phyloP scores from a whole-genome alignment of 2,797 vertebrate genomes.

The Protosalanx chinensis region DNA sequence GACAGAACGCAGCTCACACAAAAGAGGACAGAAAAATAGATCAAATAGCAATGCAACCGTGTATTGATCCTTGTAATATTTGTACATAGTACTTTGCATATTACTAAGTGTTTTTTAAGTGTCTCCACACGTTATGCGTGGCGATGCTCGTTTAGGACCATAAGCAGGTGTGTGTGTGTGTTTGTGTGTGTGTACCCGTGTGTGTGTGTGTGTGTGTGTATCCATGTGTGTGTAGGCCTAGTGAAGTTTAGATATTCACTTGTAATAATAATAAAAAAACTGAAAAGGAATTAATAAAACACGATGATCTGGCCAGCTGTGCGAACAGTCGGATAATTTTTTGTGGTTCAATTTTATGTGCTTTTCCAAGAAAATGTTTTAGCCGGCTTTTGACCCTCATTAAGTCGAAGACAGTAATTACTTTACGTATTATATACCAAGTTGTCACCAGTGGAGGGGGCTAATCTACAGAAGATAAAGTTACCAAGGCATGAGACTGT shows the following conservation, averaged over 20 bases:
- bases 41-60: background rate
- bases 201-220: background rate
- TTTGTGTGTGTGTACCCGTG: background rate
- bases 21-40: slow-evolving; percentile 1
- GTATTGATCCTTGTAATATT: background rate
- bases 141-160: too few relatives aligned
- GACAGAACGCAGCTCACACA: background rate
- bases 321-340: slow-evolving; percentile 1
- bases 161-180: background rate
- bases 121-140: background rate
- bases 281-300: slow-evolving; percentile 11
- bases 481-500: background rate
- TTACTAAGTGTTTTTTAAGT: background rate
- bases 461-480: slow-evolving; percentile 31
- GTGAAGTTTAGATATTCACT: slow-evolving; percentile 18
- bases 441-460: slow-evolving; percentile 51
- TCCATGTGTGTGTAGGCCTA: background rate
- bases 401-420: background rate
- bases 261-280: slow-evolving; percentile 5
- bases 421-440: slow-evolving; percentile 1
- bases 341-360: background rate
- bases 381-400: background rate
- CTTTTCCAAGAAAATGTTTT: slow-evolving; percentile 7
- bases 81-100: slow-evolving; percentile 1
- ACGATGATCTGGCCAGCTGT: slow-evolving; percentile 3